A percentile compares a stretch with the other conserved stretches of the same genome.
These are phyloP conservation scores for Drosophila lowei DNA, from an alignment of 1,140 invertebrate genomes.

Conservation along the genomic window DNA sequence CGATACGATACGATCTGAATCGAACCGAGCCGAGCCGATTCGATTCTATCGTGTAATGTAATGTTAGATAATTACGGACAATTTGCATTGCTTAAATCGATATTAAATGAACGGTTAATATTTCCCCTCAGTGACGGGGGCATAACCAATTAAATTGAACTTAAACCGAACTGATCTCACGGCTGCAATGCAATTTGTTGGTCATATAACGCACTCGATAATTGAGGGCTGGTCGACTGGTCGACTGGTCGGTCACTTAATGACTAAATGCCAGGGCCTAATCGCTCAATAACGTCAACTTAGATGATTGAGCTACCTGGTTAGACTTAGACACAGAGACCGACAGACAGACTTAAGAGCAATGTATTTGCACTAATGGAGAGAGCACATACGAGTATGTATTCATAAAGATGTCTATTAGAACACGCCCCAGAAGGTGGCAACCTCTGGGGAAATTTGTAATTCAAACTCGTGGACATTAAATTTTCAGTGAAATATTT, in stretches of 20 bases:
- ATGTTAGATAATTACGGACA: constrained; percentile 44
- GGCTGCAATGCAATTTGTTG: constrained; percentile 5
- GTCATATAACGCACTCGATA: constrained; percentile 6
- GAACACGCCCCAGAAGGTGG: constrained; percentile 1
- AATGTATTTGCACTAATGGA: no score
- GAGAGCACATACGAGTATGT: not conserved
- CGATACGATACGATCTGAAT: constrained; percentile 7
- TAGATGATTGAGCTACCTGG: constrained; percentile 6
- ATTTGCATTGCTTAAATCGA: constrained; percentile 40
- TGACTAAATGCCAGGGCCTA: constrained; percentile 41
- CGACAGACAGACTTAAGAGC: no score
- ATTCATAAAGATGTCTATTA: constrained; percentile 3
- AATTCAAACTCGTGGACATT: constrained; percentile 28
- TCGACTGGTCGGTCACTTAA: constrained; percentile 4
- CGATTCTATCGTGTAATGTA: constrained; percentile 6
- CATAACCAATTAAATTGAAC: constrained; percentile 31
- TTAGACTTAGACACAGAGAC: not conserved
- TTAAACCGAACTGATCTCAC: constrained; percentile 18
- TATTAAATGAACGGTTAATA: constrained; percentile 34
- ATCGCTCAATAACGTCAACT: constrained; percentile 55
- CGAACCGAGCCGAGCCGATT: constrained; percentile 2
- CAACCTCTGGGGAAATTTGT: constrained; percentile 22
- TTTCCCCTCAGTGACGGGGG: constrained; percentile 12
- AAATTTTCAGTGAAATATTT: constrained; percentile 38
- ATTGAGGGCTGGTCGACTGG: not conserved